phyloP scores from a whole-genome alignment of 2,888 invertebrate genomes.

The Eucera pruinosa region DNA sequence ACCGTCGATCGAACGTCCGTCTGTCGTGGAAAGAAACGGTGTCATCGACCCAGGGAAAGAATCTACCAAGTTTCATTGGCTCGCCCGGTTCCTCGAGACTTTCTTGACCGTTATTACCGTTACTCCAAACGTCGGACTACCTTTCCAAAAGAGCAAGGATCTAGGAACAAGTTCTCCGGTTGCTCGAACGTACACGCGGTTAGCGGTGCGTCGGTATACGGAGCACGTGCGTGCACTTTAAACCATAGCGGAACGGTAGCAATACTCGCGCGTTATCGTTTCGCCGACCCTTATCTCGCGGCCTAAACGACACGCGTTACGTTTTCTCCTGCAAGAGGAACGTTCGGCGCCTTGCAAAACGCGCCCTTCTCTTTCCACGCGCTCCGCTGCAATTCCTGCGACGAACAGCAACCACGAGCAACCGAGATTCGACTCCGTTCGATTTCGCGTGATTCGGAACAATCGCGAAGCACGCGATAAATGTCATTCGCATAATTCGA shows the following conservation, averaged over 20 bases:
- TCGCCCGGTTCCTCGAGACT: constrained; percentile 65
- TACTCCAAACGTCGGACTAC: constrained; percentile 74
- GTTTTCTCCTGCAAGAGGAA: constrained; percentile 7
- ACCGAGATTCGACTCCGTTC: background rate
- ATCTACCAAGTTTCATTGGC: constrained; percentile 62
- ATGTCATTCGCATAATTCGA: constrained; percentile 42
- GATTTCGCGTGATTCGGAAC: no score
- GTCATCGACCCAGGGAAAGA: constrained; percentile 68
- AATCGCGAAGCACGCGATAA: constrained; percentile 31
- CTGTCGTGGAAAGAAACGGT: constrained; percentile 60
- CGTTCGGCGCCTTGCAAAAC: background rate
- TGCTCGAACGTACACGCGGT: constrained; percentile 71
- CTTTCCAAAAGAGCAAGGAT: constrained; percentile 79
- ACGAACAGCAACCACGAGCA: background rate
- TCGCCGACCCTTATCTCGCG: background rate
- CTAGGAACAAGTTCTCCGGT: constrained; percentile 79
- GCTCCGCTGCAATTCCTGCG: background rate
- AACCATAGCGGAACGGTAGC: background rate
- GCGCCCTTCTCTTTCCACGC: no score
- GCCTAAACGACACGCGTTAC: constrained; percentile 5
- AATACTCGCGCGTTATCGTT: constrained; percentile 22
- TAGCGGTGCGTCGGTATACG: constrained; percentile 3
- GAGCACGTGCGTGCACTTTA: constrained; percentile 32
- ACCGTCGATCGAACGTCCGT: constrained; percentile 17
- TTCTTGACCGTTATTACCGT: constrained; percentile 78